Evolutionary conservation across 2,797 vertebrate genomes (phyloP).

Genomic region (Danio choprae): DNA sequence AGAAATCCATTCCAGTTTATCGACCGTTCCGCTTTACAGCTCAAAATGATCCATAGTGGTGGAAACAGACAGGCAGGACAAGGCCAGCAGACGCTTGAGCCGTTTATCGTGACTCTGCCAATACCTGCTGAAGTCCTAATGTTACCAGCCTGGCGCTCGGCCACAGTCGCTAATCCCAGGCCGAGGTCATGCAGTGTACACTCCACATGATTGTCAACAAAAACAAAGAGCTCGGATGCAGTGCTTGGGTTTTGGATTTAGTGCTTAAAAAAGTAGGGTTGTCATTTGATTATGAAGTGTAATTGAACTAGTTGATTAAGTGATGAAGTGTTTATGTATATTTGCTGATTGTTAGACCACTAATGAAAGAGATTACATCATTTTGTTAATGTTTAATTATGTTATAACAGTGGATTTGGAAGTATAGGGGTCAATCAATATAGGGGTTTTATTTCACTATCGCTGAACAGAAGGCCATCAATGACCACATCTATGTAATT

Average conservation of each 20-base stretch:
- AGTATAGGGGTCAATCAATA: no score
- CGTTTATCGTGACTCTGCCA: slow-evolving; percentile 63
- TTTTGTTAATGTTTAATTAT: background rate
- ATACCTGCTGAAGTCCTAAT: slow-evolving; percentile 41
- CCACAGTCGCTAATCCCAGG: slow-evolving; percentile 44
- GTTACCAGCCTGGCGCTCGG: slow-evolving; percentile 24
- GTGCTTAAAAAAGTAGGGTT: background rate
- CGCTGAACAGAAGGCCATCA: no score
- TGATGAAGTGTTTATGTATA: background rate
- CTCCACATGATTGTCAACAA: slow-evolving; percentile 15
- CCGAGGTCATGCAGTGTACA: slow-evolving; percentile 25
- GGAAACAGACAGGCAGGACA: slow-evolving; percentile 58
- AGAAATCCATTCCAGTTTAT: slow-evolving; percentile 66
- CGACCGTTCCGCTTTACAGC: slow-evolving; percentile 66
- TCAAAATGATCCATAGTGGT: slow-evolving; percentile 61
- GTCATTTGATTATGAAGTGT: background rate
- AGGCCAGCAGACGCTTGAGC: slow-evolving; percentile 12
- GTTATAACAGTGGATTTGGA: background rate
- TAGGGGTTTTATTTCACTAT: no score
- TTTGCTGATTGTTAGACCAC: no score
- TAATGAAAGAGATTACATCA: no score
- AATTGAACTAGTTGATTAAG: background rate
- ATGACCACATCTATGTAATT: no score
- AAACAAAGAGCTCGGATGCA: slow-evolving; percentile 23
- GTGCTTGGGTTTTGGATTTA: slow-evolving; percentile 17